Conservation (phyloP, 2,113 vertebrate genomes). For the Fukomys damarensis region DNA sequence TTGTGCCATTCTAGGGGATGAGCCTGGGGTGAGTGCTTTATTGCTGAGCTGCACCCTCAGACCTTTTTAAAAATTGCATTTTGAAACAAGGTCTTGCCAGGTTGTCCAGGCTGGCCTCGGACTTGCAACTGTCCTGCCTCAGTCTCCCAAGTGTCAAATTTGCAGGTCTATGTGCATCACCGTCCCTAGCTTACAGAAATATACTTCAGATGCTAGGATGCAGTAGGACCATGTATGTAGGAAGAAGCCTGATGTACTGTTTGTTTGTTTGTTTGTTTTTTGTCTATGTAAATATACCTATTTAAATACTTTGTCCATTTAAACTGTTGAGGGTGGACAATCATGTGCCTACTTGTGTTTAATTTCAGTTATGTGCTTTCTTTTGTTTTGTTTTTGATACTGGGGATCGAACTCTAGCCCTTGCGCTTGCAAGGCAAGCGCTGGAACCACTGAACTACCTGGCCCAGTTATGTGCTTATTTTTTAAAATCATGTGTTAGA, state of each 20-base stretch:
- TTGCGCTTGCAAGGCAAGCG: no score
- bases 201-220: neutral
- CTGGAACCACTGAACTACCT: no score
- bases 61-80: neutral
- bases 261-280: neutral
- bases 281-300: neutral
- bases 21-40: neutral
- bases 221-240: neutral
- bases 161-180: neutral
- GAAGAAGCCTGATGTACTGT: neutral
- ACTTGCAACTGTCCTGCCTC: neutral
- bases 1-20: neutral
- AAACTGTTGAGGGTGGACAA: neutral
- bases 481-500: neutral
- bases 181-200: neutral
- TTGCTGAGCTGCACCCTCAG: neutral
- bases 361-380: no score
- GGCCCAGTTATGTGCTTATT: no score
- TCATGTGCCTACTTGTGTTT: neutral
- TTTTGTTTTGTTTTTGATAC: no score
- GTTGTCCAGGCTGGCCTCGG: neutral
- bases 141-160: neutral
- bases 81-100: neutral
- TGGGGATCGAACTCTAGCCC: no score
- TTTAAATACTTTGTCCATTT: neutral